These are phyloP conservation scores for Neoaliturus tenellus DNA, from an alignment of 2,888 invertebrate genomes.

Conservation along the genomic window DNA sequence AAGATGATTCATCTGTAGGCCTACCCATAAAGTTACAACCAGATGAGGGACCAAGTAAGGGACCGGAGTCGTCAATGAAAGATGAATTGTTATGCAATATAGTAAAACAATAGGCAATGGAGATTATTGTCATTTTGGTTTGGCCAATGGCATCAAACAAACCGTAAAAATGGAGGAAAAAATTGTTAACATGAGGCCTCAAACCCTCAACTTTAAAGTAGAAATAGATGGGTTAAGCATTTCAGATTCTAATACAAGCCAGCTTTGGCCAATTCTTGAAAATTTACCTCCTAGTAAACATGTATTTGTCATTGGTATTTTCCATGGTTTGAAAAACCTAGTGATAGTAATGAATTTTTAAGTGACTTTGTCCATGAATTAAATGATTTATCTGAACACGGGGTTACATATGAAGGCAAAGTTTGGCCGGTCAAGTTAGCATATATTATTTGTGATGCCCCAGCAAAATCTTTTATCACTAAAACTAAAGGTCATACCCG, in stretches of 20 bases:
- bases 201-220: background rate
- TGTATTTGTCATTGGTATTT: conserved; percentile 40
- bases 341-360: conserved; percentile 58
- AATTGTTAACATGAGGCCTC: background rate
- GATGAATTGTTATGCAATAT: no score
- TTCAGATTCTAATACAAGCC: background rate
- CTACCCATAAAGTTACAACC: no score
- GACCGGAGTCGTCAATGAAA: no score
- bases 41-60: no score
- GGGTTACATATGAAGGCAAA: conserved; percentile 47
- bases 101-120: conserved; percentile 23
- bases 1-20: no score
- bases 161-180: background rate
- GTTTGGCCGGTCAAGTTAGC: conserved; percentile 46
- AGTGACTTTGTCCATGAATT: conserved; percentile 60
- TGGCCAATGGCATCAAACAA: background rate
- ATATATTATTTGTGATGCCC: conserved; percentile 67
- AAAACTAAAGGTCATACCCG: conserved; percentile 65
- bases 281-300: conserved; percentile 6
- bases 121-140: conserved; percentile 37
- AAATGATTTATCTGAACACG: conserved; percentile 15
- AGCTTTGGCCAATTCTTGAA: conserved; percentile 30
- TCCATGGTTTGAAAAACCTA: conserved; percentile 32
- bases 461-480: conserved; percentile 67
- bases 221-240: conserved; percentile 17